Conservation (phyloP, 2,113 vertebrate species). For the Phalacrocorax pelagicus region DNA sequence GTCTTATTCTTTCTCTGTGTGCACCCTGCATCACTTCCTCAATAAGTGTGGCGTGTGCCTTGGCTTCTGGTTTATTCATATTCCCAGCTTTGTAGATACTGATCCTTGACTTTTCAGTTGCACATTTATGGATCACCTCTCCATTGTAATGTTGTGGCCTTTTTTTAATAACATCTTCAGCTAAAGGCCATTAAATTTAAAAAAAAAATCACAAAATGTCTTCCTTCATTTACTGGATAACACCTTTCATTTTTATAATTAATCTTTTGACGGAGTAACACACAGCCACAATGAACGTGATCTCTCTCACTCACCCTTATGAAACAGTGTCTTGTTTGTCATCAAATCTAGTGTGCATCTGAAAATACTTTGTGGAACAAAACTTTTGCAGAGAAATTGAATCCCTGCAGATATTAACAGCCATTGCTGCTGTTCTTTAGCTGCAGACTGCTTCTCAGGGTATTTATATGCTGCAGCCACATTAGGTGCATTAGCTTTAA, state of each 20-base stretch:
- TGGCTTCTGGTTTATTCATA: not conserved
- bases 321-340: not conserved
- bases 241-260: not conserved
- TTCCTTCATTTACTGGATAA: not conserved
- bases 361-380: not conserved
- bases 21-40: not conserved
- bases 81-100: not conserved
- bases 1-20: not conserved
- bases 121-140: not conserved
- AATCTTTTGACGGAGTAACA: not conserved
- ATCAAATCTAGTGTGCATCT: not conserved
- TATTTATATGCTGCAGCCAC: not conserved
- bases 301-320: not conserved
- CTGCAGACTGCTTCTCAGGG: not conserved
- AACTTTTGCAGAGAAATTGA: not conserved
- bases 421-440: not conserved
- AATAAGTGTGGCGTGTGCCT: accelerated
- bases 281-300: accelerated
- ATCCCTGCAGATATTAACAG: not conserved
- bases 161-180: not conserved
- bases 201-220: not conserved
- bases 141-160: not conserved
- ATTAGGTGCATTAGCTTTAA: not conserved
- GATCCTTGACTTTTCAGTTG: not conserved
- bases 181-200: not conserved